Conservation (phyloP, 2,797 vertebrate genomes). For the Pteronotus mesoamericanus region DNA sequence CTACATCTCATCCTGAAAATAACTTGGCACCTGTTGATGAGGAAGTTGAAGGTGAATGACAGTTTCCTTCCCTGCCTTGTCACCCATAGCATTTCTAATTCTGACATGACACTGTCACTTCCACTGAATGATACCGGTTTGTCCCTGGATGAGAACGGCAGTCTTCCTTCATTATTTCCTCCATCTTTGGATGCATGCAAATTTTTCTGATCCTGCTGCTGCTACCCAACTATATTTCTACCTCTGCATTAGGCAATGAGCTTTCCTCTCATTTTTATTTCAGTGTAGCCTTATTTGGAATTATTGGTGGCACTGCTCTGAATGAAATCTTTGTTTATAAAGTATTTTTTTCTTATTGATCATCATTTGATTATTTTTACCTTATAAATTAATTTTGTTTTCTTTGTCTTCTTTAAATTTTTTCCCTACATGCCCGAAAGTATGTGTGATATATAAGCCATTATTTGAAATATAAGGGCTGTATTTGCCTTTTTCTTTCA, state of each 20-base stretch:
- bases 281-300: background rate
- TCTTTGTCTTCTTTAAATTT: background rate
- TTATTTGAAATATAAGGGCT: slow-evolving; percentile 36
- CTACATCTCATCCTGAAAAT: background rate
- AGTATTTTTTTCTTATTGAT: background rate
- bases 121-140: background rate
- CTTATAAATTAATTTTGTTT: slow-evolving; percentile 34
- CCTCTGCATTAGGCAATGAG: background rate
- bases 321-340: background rate
- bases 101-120: slow-evolving; percentile 9
- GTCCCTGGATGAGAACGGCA: background rate
- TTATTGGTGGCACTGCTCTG: background rate
- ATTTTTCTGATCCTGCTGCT: background rate
- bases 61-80: slow-evolving; percentile 27
- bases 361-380: slow-evolving; percentile 19
- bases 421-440: background rate
- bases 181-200: background rate
- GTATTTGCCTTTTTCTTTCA: slow-evolving; percentile 15
- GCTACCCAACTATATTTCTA: background rate
- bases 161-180: slow-evolving; percentile 33
- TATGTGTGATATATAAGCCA: background rate
- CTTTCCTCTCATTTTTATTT: slow-evolving; percentile 2
- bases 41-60: slow-evolving; percentile 32
- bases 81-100: slow-evolving; percentile 22
- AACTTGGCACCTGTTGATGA: background rate